A percentile compares a stretch with the other conserved stretches of the same genome.
Evolutionary conservation across 2,888 invertebrate genomes (phyloP).

Genomic region (Erynnis tages): DNA sequence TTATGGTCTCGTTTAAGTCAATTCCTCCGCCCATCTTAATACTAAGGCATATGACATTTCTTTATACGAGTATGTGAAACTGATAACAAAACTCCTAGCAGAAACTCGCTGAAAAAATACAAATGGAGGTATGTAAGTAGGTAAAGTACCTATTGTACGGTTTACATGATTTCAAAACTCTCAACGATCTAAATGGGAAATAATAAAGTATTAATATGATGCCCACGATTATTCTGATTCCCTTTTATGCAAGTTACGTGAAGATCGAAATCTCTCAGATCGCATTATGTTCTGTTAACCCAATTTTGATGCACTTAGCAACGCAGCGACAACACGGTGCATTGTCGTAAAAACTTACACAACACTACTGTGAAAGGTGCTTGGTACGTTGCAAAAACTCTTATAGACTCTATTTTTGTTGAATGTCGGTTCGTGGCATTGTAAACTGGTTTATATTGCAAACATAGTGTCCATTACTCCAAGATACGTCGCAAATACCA

Average conservation of each 20-base stretch:
- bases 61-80: too few species aligned
- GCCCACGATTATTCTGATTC: too few species aligned
- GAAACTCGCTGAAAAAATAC: too few species aligned
- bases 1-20: too few species aligned
- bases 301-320: constrained; percentile 11
- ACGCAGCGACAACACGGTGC: constrained; percentile 8
- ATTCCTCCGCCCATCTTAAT: too few species aligned
- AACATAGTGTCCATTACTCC: constrained; percentile 1
- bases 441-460: constrained; percentile 18
- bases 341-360: constrained; percentile 30
- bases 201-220: too few species aligned
- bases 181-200: not conserved
- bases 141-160: too few species aligned
- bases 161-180: too few species aligned
- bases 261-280: not conserved
- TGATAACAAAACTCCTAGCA: too few species aligned
- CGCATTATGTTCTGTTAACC: constrained; percentile 6
- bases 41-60: too few species aligned
- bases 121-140: too few species aligned
- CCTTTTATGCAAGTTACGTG: constrained; percentile 5
- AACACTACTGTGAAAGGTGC: constrained; percentile 52
- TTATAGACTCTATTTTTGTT: constrained; percentile 38
- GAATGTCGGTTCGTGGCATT: constrained; percentile 39
- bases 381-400: constrained; percentile 46
- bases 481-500: constrained; percentile 16